Evolutionary conservation across 2,888 invertebrate species (phyloP), one percentile per base, ranked within the genome.

Genomic region (Ectemnius cavifrons): DNA sequence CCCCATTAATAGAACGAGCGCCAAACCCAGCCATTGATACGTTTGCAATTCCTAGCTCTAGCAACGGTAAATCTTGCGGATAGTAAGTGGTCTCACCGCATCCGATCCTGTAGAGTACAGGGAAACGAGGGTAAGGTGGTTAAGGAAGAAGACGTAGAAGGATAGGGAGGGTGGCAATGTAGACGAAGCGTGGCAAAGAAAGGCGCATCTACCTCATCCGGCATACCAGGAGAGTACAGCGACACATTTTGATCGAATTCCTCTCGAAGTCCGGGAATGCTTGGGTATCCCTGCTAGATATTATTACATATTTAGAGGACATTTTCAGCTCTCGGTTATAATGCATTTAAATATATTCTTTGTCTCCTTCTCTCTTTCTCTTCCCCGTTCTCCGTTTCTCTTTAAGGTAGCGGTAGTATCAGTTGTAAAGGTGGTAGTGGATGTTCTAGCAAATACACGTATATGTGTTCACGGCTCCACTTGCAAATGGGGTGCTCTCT

Each of bases 261-360:
- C 81, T 82, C 78, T 72, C 77, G 80, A 81, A 78, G 79, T 85
- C 77, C 79, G 75, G 70, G 79, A 80, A 83, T 81, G 81, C 77
- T 71, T 2, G 37, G 75, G 79, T 81, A 82, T 83, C 81, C 73
- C 78, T 75, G 72, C 76, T 79, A 77, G 81, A 84, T 84, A 84
- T 87, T 86, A 86, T 86, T 87, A 84, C 86, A 86, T 84, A 87
- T 87, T 87, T 85, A 86, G 86, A 82, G 81, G 85, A 81, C 80
- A 80, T 73, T 82, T 80, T 71, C 58, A 66, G 75, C 71, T 60
- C 16, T 16, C 66, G 56, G 62, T 68, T 72, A 72, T 83, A 83
- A 83, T 81, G 81, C 81, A 83, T 81, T 83, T 81, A 78, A 76
- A 79, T 67, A 79, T 79, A 78, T 79, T 79, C 71, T 37, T 11